phyloP scores from a whole-genome alignment of 2,113 vertebrate species.

The Trogon surrucura region DNA sequence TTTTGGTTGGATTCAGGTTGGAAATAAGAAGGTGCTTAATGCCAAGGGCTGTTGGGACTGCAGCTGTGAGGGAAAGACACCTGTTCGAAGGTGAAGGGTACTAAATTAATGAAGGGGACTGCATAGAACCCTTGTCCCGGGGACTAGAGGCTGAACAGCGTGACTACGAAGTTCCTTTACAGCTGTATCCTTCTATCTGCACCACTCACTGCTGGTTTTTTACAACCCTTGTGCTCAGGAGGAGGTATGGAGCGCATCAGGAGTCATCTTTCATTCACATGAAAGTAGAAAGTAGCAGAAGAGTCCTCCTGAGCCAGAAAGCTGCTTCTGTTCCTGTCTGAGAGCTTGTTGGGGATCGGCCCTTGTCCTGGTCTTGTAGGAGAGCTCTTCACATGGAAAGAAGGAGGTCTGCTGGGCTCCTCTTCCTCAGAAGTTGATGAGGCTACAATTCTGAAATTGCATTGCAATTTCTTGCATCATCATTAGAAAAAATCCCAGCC shows the following conservation, averaged over 20 bases:
- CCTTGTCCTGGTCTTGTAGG: not conserved
- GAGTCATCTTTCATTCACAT: not conserved
- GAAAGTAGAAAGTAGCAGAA: not conserved
- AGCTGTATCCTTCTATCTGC: fast-evolving
- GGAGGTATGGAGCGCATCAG: not conserved
- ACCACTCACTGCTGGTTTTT: not conserved
- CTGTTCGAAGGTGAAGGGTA: not conserved
- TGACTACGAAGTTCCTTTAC: not conserved
- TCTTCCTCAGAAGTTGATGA: not conserved
- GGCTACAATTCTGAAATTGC: not conserved
- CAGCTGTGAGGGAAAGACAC: not conserved
- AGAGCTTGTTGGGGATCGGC: not conserved
- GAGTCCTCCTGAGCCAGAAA: not conserved
- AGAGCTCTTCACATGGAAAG: not conserved
- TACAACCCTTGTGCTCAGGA: not conserved
- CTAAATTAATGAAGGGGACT: not conserved
- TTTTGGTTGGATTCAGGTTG: not conserved
- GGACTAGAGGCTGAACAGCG: not conserved
- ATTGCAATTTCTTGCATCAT: not conserved
- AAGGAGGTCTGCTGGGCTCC: not conserved
- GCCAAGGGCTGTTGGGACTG: not conserved
- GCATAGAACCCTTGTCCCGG: no score
- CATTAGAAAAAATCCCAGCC: not conserved
- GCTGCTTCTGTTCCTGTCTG: not conserved
- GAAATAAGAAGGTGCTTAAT: not conserved